Base-by-base conservation (phyloP, 1,140 invertebrate genomes). In the Lepidurus arcticus region DNA sequence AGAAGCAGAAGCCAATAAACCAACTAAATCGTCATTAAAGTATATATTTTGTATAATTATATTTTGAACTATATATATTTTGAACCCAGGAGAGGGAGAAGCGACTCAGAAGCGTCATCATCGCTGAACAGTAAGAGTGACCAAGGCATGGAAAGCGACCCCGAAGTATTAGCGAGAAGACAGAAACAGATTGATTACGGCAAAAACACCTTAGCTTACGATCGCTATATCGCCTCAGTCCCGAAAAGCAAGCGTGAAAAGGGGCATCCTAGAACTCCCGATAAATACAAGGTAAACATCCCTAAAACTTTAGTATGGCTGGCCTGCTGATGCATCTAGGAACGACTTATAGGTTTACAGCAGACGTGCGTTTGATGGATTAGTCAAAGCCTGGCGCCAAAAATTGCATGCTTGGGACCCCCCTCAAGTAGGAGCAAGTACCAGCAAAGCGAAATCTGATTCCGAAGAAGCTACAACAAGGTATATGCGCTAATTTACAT, bases 171-270 rank as follows among this genome's bases (percentile, higher is more conserved):
- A 79, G 84, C 88, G 44, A 88, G 95, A 79, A 88, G 95, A 78
- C 93, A 96, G 83, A 97, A 97, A 85, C 93, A 96, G 85, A 95
- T 98, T 84, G 94, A 97, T 84, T 97, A 94, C 87, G 96, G 96
- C 26, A 97, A 97, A 87, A 96, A 96, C 83, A 97, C 95, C 11
- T 85, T 91, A 79, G 94, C 93, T 53, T 98, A 98, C 85, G 89
- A 93, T 76, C 90, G 90, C 84, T 98, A 96, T 81, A 83, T 88
- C 1, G 85, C 89, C 82, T 80, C 87, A 80, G 87, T 97, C 65
- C 92, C 93, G 76, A 91, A 88, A 82, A 83, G 89, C 26, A 83
- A 90, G 80, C 87, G 94, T 44, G 86, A 85, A 42, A 88, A 87
- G 76, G 88, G 90, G 13, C 90, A 97, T 87, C 95, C 95, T 13